Base-by-base conservation (phyloP, 2,797 vertebrate species). In the Alosa sapidissima region DNA sequence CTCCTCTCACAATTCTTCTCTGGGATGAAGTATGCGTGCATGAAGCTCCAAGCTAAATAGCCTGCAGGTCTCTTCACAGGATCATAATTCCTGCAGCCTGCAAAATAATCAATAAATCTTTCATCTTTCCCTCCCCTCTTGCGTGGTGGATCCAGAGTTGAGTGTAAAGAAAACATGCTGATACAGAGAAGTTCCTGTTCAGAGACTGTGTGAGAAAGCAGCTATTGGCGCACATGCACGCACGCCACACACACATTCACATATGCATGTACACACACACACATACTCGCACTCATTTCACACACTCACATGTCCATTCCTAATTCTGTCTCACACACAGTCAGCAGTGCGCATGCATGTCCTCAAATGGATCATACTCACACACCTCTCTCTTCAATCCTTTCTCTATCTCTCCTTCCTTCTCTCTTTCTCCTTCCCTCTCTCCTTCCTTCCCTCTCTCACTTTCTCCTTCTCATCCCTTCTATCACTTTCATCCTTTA, bases 1-100 rank as follows among this genome's bases (percentile, higher is more conserved):
- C 58, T n/a, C 19, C 87, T 89, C 87, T 62, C 52, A 83, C 21
- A 65, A 3, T 3, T 87, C 87, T 86, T 62, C 51, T 21, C 85
- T 81, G 21, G 87, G 68, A 75, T 75, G 68, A 75, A 14, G 45
- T 36, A 45, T 45, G 36, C 11, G 14, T 8, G 68, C 36, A 5
- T 19, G n/a, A 19, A 75, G 68, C 13, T 75, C 68, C 68, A 75
- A 75, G 68, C 65, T 72, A 72, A 72, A 72, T 28, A 72, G 65
- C 11, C 13, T 3, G 36, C 28, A 16, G 3, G 65, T 36, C 9
- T 72, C 13, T 72, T 8, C 28, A 72, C 68, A 45, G 36, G 33
- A 33, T 13, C 62, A 33, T 36, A 11, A 2, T 13, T 68, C 62
- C 28, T 33, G 62, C 11, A 33, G 11, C 4, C n/a, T 62, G 21